Evolutionary conservation across 2,888 invertebrate species (phyloP), one percentile per base, ranked within the genome.

Genomic region (Oscheius myriophilus): DNA sequence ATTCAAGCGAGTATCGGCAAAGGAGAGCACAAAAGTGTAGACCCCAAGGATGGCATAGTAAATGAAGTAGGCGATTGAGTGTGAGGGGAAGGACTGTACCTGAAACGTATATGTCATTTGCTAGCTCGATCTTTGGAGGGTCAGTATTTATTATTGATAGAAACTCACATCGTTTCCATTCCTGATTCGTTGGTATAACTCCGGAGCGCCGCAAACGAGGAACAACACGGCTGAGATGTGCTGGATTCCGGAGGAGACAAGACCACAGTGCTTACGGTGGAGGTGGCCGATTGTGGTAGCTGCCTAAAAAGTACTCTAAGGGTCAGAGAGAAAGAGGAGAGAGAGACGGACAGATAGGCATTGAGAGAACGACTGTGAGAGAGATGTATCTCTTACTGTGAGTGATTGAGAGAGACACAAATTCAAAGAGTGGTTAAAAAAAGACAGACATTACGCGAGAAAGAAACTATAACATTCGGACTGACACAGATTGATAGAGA

Each of bases 181-280:
- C 59, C 82, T 69, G 26, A 75, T 57, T 77, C 82, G 79, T 49
- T 78, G 74, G 67, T 84, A 84, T 4, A 83, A 59, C 70, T 85
- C 85, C 1, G 85, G 83, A 16, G 91, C 89, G 1, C 93, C 92
- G 57, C 91, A 91, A 46, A 95, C 39, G 0, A 90, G 88, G 64
- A 93, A 87, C 0, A 94, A 84, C 26, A 95, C 89, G 93, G 96
- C 96, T 88, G 95, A 96, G 77, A 94, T 88, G 88, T 95, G 95
- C 71, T 94, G 89, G 65, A 94, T 90, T 1, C 96, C 96, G 6
- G 96, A 96, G 11, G 95, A 92, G 84, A 93, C 91, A 84, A 94
- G 90, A n/a, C 96, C 96, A 89, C 91, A 91, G 86, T 91, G 92
- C 82, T 92, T 91, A 87, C 95, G 94, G 86, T 92, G 91, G 81